Base-by-base conservation (phyloP, 1,140 invertebrate genomes). In the Bombus balteatus region DNA sequence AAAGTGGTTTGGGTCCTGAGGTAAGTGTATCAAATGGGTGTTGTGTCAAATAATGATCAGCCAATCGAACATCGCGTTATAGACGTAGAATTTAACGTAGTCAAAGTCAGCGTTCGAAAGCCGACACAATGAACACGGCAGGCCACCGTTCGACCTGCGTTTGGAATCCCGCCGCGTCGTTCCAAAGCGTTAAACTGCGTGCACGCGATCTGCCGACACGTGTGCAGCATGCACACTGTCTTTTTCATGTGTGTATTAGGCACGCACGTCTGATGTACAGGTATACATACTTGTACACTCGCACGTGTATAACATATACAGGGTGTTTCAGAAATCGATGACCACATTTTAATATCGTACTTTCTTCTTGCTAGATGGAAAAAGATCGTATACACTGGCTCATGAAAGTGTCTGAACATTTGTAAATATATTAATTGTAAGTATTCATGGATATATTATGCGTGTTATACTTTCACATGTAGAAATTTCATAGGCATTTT, bases 21-120 rank as follows among this genome's bases (percentile, higher is more conserved):
- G 10, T 34, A 72, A 79, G 39, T 79, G 53, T 57, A 79, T 79
- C 76, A 53, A 84, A 79, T 78, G 41, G 41, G 32, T 25, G 53
- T 28, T 57, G 76, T 70, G n/a, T n/a, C n/a, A n/a, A n/a, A 79
- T 79, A 79, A 84, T 84, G 72, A 84, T 80, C 76, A 72, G 10
- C 28, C 68, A 76, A 84, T 84, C 83, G 66, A 84, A 65, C 37
- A 5, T 15, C 13, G 22, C 18, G 62, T 77, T 62, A 39, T 84
- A 80, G 62, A 79, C 22, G 81, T 79, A 79, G 53, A 84, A 79
- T 84, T 79, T 62, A 72, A 79, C 68, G 47, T 22, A 66, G 39
- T 15, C 34, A 3, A 59, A 59, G 62, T 83, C 81, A 68, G 34
- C 34, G 43, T 68, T 12, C 71, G 32, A 5, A 3, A 34, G 2